Base-by-base conservation (phyloP, 2,888 invertebrate species). In the Amphiduros pacificus region DNA sequence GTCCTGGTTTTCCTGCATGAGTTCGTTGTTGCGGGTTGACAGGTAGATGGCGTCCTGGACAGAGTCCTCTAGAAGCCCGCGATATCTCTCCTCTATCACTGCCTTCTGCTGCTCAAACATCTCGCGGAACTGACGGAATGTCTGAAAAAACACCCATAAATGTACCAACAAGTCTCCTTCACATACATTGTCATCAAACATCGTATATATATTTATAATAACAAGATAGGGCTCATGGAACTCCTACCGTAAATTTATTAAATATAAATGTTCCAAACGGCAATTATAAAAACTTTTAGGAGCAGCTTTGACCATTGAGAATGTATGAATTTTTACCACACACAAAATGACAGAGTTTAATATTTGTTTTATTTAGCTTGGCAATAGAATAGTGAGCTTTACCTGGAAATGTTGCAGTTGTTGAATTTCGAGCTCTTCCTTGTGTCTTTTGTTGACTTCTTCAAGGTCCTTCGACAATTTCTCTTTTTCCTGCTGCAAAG, bases 101-200 rank as follows among this genome's bases (percentile, higher is more conserved):
- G 68, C 71, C 62, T 79, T 79, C 71, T 79, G 79, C 58, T 78
- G 73, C 65, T 79, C 79, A 71, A 78, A 79, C 74, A 78, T 74
- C 65, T 79, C 78, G 1, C 79, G 69, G 62, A 79, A 79, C 55
- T 75, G 71, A 4, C 77, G 65, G 71, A 79, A 79, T 14, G 78
- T 77, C 77, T 78, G 63, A 2, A 62, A 65, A 44, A 5, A 40
- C 5, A 40, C n/a, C n/a, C n/a, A n/a, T n/a, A 57, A 29, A 36
- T 36, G 36, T 9, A n/a, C n/a, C n/a, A n/a, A n/a, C n/a, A n/a
- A n/a, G n/a, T n/a, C n/a, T n/a, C n/a, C n/a, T n/a, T n/a, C n/a
- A n/a, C n/a, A n/a, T n/a, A n/a, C n/a, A n/a, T n/a, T n/a, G n/a
- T n/a, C n/a, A n/a, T n/a, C n/a, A n/a, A n/a, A n/a, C n/a, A n/a